phyloP scores from a whole-genome alignment of 2,888 invertebrate genomes.

The Margaritifera margaritifera region DNA sequence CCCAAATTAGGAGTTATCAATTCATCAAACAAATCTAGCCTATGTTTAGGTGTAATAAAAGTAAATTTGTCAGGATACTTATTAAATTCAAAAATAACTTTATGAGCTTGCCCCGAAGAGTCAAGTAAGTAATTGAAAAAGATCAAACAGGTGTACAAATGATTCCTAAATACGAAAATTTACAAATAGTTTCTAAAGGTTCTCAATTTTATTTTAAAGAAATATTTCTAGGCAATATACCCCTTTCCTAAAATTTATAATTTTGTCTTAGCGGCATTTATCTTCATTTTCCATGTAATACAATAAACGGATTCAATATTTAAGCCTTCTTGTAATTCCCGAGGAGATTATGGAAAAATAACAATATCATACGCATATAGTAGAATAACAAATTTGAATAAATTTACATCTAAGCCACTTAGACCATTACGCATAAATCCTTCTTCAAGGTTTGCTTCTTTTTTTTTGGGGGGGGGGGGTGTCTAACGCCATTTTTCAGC shows the following conservation, averaged over 20 bases:
- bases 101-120: not conserved
- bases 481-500: too few species aligned
- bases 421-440: too few species aligned
- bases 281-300: conserved; percentile 7
- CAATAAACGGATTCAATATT: conserved; percentile 11
- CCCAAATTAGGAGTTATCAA: conserved; percentile 11
- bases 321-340: conserved; percentile 10
- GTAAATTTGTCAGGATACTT: conserved; percentile 9
- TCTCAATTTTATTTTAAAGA: not conserved
- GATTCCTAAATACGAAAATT: not conserved
- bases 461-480: too few species aligned
- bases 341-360: conserved; percentile 2
- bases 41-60: not conserved
- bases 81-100: conserved; percentile 7
- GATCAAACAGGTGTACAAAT: conserved; percentile 2
- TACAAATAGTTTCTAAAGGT: too few species aligned
- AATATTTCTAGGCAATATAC: conserved; percentile 1
- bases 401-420: too few species aligned
- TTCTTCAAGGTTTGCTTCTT: too few species aligned
- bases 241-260: conserved; percentile 18
- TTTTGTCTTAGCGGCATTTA: conserved; percentile 11
- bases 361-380: conserved; percentile 20
- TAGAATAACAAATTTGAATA: too few species aligned
- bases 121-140: conserved; percentile 2
- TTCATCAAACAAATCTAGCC: conserved; percentile 14